These are phyloP conservation scores for Ranitomeya variabilis DNA, from an alignment of 2,113 vertebrate genomes.

Conservation along the genomic window DNA sequence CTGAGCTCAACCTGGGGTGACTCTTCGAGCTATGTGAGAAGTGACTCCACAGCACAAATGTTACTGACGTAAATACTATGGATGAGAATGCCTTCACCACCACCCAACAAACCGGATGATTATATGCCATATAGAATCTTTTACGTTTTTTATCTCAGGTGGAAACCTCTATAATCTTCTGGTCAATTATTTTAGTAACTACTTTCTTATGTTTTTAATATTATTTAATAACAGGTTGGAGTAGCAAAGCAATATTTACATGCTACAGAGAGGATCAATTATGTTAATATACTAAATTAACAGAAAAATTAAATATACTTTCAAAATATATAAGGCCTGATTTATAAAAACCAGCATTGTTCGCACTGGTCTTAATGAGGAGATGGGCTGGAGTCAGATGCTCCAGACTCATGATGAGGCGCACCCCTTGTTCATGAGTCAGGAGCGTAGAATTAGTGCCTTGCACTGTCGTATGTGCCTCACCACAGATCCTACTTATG, in stretches of 20 bases:
- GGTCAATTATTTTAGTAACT: neutral
- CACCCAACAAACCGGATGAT: neutral
- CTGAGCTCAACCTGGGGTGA: conserved; percentile 29
- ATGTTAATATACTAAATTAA: neutral
- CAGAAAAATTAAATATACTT: neutral
- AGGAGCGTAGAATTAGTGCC: too few relatives aligned
- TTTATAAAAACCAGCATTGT: too few relatives aligned
- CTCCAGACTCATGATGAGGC: too few relatives aligned
- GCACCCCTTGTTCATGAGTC: too few relatives aligned
- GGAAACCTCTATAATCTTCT: neutral
- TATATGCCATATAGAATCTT: neutral
- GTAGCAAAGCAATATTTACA: neutral
- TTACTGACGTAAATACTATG: neutral
- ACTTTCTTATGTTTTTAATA: neutral
- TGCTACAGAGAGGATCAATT: neutral
- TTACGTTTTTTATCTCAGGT: neutral
- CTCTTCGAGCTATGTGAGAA: conserved; percentile 22
- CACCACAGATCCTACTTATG: too few relatives aligned
- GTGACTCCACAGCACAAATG: neutral
- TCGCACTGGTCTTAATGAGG: too few relatives aligned
- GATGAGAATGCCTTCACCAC: neutral
- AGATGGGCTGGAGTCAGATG: too few relatives aligned
- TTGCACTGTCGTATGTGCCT: too few relatives aligned
- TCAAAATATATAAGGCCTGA: too few relatives aligned
- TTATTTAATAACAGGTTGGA: neutral